Percentiles rank a stretch among this genome's conserved stretches.
Evolutionary conservation across 35 echinoderm and acorn worm species (phyloP).

Genomic region (Eucidaris tribuloides): DNA sequence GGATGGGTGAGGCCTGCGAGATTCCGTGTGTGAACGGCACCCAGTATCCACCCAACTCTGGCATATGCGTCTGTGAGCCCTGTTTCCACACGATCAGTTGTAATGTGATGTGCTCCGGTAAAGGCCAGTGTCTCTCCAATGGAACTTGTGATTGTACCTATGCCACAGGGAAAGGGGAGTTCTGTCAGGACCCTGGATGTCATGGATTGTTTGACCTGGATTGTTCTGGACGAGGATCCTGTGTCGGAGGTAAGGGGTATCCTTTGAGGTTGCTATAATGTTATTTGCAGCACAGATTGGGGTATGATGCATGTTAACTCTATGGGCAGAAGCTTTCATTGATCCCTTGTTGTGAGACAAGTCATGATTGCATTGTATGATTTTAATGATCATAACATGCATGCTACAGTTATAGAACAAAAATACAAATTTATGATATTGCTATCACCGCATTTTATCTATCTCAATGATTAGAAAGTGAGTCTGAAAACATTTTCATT

Average conservation of each 20-base stretch:
- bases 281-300: too few species aligned
- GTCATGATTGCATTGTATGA: too few species aligned
- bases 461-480: too few species aligned
- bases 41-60: constrained; percentile 66
- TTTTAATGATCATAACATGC: too few species aligned
- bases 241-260: constrained; percentile 49
- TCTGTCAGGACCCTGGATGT: constrained; percentile 72
- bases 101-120: constrained; percentile 47
- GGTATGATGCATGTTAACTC: too few species aligned
- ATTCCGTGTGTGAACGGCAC: constrained; percentile 57
- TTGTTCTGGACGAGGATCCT: constrained; percentile 78
- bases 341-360: background rate
- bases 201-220: constrained; percentile 56
- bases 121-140: constrained; percentile 59
- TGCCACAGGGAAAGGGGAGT: constrained; percentile 62
- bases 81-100: constrained; percentile 74
- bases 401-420: too few species aligned
- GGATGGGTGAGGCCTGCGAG: constrained; percentile 83
- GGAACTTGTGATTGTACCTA: constrained; percentile 74
- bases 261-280: background rate
- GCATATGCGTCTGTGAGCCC: constrained; percentile 83
- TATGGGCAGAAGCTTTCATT: too few species aligned
- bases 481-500: too few species aligned
- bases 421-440: background rate
- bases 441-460: too few species aligned